Conservation (phyloP, 2,113 vertebrate species). For the Daboia siamensis region DNA sequence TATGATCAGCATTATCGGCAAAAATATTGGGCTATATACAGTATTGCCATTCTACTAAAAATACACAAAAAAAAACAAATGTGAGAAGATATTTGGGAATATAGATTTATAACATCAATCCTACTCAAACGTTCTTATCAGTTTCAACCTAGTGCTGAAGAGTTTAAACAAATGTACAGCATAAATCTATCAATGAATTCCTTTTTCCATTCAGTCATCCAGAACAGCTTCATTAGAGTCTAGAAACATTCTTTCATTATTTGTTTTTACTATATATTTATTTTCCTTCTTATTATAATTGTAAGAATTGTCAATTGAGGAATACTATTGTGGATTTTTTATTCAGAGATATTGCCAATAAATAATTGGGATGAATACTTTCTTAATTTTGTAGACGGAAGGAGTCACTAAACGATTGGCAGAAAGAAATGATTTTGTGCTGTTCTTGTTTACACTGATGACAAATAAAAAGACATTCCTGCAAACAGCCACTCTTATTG, state of each 20-base stretch:
- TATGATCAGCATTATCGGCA: not conserved
- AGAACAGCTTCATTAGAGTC: not conserved
- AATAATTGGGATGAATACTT: not conserved
- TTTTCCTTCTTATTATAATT: not conserved
- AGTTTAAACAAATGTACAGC: not conserved
- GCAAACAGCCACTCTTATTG: slow-evolving; percentile 92
- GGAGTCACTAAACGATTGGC: slow-evolving; percentile 89
- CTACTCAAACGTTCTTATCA: not conserved
- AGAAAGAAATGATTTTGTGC: slow-evolving; percentile 90
- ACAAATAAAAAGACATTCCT: slow-evolving; percentile 96
- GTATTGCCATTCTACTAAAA: not conserved
- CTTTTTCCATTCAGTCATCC: not conserved
- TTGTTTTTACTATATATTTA: not conserved
- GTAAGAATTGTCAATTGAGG: not conserved
- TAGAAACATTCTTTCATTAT: not conserved
- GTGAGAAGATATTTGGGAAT: not conserved
- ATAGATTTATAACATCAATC: not conserved
- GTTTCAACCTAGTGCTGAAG: not conserved
- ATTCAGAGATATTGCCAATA: slow-evolving; percentile 26
- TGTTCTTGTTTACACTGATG: slow-evolving; percentile 93
- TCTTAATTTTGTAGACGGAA: slow-evolving; percentile 75
- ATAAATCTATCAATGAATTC: not conserved
- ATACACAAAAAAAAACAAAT: not conserved
- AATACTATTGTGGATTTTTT: not conserved
- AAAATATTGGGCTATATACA: not conserved